Evolutionary conservation across 2,113 vertebrate genomes (phyloP).

Genomic region (Sphaerodactylus townsendi): DNA sequence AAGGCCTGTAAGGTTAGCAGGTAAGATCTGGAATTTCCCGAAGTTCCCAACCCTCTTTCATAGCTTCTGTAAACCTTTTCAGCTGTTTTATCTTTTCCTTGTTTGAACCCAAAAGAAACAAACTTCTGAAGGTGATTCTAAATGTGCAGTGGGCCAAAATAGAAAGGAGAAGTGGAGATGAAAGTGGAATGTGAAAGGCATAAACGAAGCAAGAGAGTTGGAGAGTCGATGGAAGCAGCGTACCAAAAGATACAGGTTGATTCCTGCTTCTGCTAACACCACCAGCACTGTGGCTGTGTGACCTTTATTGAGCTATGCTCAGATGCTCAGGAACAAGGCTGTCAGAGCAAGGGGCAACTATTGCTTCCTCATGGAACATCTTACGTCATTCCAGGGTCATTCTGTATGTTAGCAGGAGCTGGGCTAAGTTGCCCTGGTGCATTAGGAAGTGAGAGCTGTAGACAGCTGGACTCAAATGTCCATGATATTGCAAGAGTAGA

Average conservation of each 20-base stretch:
- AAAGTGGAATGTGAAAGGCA: neutral
- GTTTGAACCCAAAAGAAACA: neutral
- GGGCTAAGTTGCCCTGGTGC: neutral
- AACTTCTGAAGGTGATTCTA: neutral
- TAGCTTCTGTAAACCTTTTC: neutral
- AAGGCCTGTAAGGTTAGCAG: constrained; percentile 99
- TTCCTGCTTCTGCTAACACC: neutral
- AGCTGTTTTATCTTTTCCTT: neutral
- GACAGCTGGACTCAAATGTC: neutral
- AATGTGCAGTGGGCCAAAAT: neutral
- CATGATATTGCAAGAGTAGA: neutral
- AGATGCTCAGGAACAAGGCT: no score
- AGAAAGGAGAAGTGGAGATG: neutral
- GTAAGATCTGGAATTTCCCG: constrained; percentile 69
- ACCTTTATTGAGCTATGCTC: no score
- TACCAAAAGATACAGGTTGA: no score
- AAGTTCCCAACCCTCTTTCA: neutral
- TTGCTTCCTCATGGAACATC: neutral
- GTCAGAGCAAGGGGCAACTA: neutral
- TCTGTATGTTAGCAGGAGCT: neutral
- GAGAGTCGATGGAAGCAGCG: no score
- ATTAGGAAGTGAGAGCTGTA: neutral
- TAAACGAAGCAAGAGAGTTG: neutral
- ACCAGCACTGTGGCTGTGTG: neutral
- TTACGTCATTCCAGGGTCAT: neutral